Conservation (phyloP, 2,113 vertebrate species). For the Emydocephalus ijimae region DNA sequence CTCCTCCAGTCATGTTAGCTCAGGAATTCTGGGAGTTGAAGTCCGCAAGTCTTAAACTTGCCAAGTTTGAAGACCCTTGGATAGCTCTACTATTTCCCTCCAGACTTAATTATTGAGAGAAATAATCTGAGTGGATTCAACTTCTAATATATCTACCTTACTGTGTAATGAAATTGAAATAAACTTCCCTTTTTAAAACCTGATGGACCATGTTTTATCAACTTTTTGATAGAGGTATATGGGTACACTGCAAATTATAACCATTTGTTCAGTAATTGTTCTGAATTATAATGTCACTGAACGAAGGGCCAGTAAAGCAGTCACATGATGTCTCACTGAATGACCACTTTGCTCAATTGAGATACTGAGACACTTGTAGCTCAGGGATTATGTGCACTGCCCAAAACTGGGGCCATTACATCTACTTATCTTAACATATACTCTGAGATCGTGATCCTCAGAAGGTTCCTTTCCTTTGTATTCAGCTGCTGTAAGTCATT, state of each 20-base stretch:
- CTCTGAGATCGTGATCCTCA: not conserved
- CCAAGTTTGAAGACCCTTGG: no score
- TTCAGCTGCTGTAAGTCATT: not conserved
- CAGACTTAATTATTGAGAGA: not conserved
- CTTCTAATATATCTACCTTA: not conserved
- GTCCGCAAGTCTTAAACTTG: no score
- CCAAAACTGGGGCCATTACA: not conserved
- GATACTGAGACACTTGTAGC: not conserved
- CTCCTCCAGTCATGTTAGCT: no score
- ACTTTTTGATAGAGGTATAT: not conserved
- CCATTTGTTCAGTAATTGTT: not conserved
- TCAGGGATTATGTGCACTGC: not conserved
- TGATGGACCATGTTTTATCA: not conserved
- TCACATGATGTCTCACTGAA: not conserved
- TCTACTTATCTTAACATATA: not conserved
- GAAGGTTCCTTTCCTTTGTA: not conserved
- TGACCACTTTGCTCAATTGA: not conserved
- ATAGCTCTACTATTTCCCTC: not conserved
- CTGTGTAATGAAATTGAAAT: not conserved
- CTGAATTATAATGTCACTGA: not conserved
- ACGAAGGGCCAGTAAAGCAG: not conserved
- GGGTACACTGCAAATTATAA: not conserved
- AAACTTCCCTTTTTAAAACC: not conserved
- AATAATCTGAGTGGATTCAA: not conserved
- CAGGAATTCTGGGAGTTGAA: no score